phyloP scores from a whole-genome alignment of 2,888 invertebrate genomes.

The Leptopterna dolabrata region DNA sequence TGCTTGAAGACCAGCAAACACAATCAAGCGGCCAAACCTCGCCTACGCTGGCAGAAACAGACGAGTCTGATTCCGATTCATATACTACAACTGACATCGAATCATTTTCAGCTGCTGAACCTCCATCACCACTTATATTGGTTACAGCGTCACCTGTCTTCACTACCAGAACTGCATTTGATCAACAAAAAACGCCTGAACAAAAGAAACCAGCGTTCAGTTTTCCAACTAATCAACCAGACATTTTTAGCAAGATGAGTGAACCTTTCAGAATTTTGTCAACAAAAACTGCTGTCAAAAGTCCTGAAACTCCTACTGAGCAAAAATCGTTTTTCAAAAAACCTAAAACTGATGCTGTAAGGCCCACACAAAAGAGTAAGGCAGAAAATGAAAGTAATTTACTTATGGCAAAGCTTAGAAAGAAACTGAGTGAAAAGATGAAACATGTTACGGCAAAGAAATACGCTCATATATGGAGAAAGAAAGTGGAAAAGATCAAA shows the following conservation, averaged over 20 bases:
- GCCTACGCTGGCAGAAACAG: background rate
- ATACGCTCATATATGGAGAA: slow-evolving; percentile 60
- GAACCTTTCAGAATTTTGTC: background rate
- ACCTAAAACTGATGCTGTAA: background rate
- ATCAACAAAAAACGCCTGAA: background rate
- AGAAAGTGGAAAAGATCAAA: slow-evolving; percentile 63
- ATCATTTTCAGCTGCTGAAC: background rate
- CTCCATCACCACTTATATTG: background rate
- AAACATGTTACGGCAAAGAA: slow-evolving; percentile 62
- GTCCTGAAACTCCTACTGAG: background rate
- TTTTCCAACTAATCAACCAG: background rate
- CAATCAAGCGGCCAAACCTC: background rate
- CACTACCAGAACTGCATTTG: background rate
- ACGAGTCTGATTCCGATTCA: slow-evolving; percentile 24
- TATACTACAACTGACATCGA: background rate
- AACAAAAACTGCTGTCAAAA: slow-evolving; percentile 9
- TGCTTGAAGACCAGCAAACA: background rate
- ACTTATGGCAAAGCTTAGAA: slow-evolving; percentile 61
- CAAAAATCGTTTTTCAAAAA: background rate
- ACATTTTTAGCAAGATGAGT: background rate
- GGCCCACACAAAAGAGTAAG: slow-evolving; percentile 12
- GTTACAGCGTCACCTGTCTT: background rate
- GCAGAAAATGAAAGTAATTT: slow-evolving; percentile 26
- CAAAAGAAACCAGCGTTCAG: background rate
- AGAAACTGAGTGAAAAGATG: slow-evolving; percentile 61